Evolutionary conservation across 1,140 invertebrate species (phyloP), one percentile per base, ranked within the genome.

Genomic region (Cydia strobilella): DNA sequence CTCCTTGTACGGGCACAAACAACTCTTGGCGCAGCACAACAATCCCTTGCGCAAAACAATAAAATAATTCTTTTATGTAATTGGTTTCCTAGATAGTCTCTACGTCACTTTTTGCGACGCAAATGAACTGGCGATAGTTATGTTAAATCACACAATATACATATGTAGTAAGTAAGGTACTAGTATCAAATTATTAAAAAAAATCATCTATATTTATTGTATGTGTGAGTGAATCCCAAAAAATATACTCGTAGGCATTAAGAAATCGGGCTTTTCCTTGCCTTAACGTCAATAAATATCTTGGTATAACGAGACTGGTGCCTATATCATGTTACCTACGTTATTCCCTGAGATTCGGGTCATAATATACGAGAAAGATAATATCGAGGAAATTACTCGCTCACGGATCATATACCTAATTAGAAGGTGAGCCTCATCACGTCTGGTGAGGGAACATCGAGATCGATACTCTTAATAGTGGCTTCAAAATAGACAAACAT

Each of bases 341-440:
- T 45, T 42, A 72, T 39, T 25, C 23, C 45, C 12, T 48, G 42
- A 72, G 15, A 45, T 72, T 48, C 10, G 15, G 23, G 39, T 51
- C 71, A 72, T 25, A 72, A 18, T 42, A 72, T 20, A 12, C n/a
- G 18, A 23, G 77, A 77, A 77, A 84, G 84, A 88, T 90, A 82
- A 87, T 86, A 82, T 79, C 73, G 76, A 78, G 83, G 76, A 87
- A 91, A 89, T 90, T 90, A 89, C 87, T 86, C 90, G 86, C 85
- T 84, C 85, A 84, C 79, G 83, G 84, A 86, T 89, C 83, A 90
- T 87, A 88, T 86, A 80, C 85, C 80, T 90, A 90, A 90, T 90
- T 90, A 59, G 54, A 90, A 85, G 83, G 45, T 80, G 76, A 83
- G 83, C 72, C 81, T 85, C 80, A 80, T 84, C 82, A 81, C 71